phyloP scores from a whole-genome alignment of 2,797 vertebrate species.

The Tenualosa ilisha region DNA sequence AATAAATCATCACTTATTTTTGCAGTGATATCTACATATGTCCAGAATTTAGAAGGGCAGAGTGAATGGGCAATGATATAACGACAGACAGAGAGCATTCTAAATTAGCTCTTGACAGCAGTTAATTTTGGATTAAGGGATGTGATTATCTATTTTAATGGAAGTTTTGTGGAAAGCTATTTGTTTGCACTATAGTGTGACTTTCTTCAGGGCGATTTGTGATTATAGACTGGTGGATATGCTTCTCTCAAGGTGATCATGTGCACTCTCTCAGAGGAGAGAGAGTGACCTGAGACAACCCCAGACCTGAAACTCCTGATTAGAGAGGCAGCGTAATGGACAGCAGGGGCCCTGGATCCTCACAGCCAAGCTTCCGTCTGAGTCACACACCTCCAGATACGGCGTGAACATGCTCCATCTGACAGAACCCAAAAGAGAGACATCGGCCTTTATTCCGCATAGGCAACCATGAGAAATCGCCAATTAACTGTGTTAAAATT shows the following conservation, averaged over 20 bases:
- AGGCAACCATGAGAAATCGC: neutral
- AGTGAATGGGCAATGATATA: neutral
- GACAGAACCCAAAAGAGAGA: constrained; percentile 8
- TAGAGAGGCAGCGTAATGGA: constrained; percentile 71
- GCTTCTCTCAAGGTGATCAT: neutral
- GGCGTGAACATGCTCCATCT: constrained; percentile 80
- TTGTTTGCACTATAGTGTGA: neutral
- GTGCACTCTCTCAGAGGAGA: neutral
- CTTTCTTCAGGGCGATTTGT: neutral
- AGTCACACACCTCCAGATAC: constrained; percentile 62
- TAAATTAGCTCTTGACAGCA: neutral
- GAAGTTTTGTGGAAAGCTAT: neutral
- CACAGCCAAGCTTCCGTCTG: constrained; percentile 48
- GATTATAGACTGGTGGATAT: no score
- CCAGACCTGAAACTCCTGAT: constrained; percentile 75
- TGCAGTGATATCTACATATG: neutral
- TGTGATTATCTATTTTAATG: neutral
- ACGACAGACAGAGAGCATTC: neutral
- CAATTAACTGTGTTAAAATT: neutral
- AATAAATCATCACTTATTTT: neutral
- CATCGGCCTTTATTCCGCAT: neutral
- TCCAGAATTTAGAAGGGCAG: neutral
- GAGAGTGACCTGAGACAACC: neutral
- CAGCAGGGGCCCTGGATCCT: constrained; percentile 71
- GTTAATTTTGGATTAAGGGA: neutral